Conservation (phyloP, 2,888 invertebrate species). For the Lasioglossum villosulum region DNA sequence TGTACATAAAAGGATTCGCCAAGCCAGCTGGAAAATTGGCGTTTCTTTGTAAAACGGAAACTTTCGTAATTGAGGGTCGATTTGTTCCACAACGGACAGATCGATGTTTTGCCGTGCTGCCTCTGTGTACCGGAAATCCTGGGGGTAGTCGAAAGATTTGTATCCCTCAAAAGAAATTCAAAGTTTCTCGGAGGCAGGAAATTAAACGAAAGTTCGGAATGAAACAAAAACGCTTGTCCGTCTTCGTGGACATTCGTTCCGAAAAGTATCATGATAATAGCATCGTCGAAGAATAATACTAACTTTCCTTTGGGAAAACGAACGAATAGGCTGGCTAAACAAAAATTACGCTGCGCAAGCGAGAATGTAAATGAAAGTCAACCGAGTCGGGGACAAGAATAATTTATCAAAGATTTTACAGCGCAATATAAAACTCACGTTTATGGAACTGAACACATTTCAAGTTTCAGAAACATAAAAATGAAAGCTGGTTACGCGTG, state of each 20-base stretch:
- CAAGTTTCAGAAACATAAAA: not conserved
- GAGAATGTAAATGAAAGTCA: not conserved
- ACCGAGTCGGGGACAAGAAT: not conserved
- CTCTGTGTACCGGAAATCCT: not conserved
- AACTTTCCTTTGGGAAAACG: not conserved
- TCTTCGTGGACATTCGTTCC: not conserved
- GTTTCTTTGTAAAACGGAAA: conserved; percentile 5
- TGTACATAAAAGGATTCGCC: conserved; percentile 13
- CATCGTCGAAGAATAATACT: not conserved
- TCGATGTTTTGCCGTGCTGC: not conserved
- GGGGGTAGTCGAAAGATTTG: not conserved
- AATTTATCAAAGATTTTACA: not conserved
- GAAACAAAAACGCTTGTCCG: not conserved
- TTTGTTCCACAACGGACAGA: not conserved
- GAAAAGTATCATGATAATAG: not conserved
- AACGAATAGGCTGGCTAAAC: not conserved
- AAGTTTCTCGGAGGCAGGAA: not conserved
- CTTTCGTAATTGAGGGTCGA: not conserved
- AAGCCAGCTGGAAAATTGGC: conserved; percentile 20
- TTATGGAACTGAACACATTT: not conserved
- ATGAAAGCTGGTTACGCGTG: not conserved
- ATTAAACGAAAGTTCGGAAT: not conserved
- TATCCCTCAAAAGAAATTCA: not conserved
- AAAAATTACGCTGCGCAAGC: not conserved
- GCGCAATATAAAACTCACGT: not conserved